phyloP scores from a whole-genome alignment of 2,888 invertebrate genomes.

The Neoaliturus tenellus region DNA sequence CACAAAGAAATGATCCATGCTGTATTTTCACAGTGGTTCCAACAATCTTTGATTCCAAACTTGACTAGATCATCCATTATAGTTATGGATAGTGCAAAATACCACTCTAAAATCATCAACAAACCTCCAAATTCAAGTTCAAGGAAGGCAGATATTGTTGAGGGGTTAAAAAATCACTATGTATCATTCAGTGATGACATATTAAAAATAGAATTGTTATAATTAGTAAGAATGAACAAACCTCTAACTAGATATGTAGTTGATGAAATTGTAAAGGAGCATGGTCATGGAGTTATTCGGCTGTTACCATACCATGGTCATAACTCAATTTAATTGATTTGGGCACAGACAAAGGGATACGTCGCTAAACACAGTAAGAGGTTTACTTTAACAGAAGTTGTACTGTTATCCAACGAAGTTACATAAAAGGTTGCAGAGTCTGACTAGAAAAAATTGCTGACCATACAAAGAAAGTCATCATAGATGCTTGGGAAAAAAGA shows the following conservation, averaged over 20 bases:
- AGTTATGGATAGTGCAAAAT: not conserved
- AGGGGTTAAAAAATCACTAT: not conserved
- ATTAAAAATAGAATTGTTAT: not conserved
- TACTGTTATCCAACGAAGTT: too few species aligned
- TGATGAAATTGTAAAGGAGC: not conserved
- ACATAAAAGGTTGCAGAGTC: too few species aligned
- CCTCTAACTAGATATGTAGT: not conserved
- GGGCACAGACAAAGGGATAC: too few species aligned
- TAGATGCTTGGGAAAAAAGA: too few species aligned
- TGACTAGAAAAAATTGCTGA: too few species aligned
- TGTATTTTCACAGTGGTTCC: slow-evolving; percentile 3
- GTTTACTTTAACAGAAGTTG: too few species aligned
- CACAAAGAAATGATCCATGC: slow-evolving; percentile 23
- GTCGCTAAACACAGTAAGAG: too few species aligned
- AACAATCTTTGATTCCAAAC: slow-evolving; percentile 9
- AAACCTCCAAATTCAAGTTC: not conserved
- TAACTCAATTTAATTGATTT: too few species aligned
- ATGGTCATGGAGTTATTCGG: not conserved
- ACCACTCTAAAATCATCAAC: slow-evolving; percentile 14
- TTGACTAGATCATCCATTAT: not conserved
- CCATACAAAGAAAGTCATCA: too few species aligned
- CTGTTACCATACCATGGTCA: slow-evolving; percentile 23
- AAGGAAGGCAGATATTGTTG: not conserved
- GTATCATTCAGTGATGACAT: not conserved
- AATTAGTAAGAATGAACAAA: not conserved